Percentiles rank a stretch among this genome's conserved stretches.
Evolutionary conservation across 2,888 invertebrate species (phyloP).

Genomic region (Lochmaea crataegi): DNA sequence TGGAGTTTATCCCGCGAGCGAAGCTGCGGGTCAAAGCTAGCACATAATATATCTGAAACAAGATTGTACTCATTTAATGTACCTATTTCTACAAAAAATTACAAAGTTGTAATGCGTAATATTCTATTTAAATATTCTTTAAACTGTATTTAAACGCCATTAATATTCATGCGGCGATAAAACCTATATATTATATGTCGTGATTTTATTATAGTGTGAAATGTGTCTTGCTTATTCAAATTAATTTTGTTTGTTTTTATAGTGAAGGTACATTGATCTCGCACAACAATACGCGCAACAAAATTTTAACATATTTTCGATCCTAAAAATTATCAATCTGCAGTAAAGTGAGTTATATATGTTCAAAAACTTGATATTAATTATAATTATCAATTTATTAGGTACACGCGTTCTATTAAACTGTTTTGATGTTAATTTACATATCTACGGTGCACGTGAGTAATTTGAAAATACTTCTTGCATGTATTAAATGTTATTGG

Average conservation of each 20-base stretch:
- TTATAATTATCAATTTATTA: background rate
- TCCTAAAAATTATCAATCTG: background rate
- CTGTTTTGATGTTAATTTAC: background rate
- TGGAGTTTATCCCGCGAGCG: no score
- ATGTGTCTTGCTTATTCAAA: background rate
- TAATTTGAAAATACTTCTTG: background rate
- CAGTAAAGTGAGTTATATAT: background rate
- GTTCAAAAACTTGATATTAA: background rate
- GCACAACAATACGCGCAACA: background rate
- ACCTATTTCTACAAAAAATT: background rate
- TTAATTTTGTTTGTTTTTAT: background rate
- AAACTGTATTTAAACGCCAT: background rate
- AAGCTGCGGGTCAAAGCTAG: no score
- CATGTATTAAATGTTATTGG: no score
- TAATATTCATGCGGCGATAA: background rate
- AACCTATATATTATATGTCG: background rate
- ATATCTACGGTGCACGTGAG: background rate
- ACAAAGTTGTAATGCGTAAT: background rate
- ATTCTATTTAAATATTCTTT: background rate
- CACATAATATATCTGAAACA: no score
- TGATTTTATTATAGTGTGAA: background rate
- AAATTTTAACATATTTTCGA: background rate
- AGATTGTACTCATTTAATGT: background rate
- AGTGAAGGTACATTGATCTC: slow-evolving; percentile 6
- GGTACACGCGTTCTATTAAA: background rate